A percentile compares a stretch with the other conserved stretches of the same genome.
Conservation (phyloP, 2,888 invertebrate species). For the Hirtodrosophila histrioides region DNA sequence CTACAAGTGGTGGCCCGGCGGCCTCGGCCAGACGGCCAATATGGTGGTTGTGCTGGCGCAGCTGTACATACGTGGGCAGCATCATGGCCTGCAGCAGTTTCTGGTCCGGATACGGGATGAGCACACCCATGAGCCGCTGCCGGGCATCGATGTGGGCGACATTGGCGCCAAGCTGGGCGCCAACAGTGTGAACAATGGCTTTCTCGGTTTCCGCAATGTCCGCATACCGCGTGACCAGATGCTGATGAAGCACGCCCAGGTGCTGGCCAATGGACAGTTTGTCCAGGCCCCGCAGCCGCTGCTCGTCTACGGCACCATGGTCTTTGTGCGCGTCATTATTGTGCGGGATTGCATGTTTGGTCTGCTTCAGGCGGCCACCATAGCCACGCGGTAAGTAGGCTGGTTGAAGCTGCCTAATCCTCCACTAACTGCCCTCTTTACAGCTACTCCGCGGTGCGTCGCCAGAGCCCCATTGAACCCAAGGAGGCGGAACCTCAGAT, state of each 20-base stretch:
- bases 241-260: conserved; percentile 96
- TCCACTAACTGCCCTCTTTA: not conserved
- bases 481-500: conserved; percentile 93
- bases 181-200: conserved; percentile 96
- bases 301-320: conserved; percentile 93
- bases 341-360: conserved; percentile 90
- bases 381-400: conserved; percentile 89
- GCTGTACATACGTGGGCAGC: conserved; percentile 91
- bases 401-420: too few relatives aligned
- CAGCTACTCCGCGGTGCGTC: conserved; percentile 91
- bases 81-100: conserved; percentile 95
- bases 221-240: conserved; percentile 94
- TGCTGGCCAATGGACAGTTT: conserved; percentile 95
- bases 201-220: conserved; percentile 92
- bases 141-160: conserved; percentile 95
- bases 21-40: conserved; percentile 95
- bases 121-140: conserved; percentile 93
- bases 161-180: conserved; percentile 97
- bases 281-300: conserved; percentile 91
- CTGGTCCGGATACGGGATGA: conserved; percentile 95
- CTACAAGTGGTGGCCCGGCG: conserved; percentile 99
- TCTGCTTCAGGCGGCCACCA: conserved; percentile 93
- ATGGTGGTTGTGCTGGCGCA: conserved; percentile 96
- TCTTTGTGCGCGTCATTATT: conserved; percentile 94
- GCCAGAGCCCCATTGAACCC: conserved; percentile 93